Percentiles rank a stretch among this genome's conserved stretches.
Conservation (phyloP, 2,888 invertebrate species). For the Rhagophthalmus giganteus region DNA sequence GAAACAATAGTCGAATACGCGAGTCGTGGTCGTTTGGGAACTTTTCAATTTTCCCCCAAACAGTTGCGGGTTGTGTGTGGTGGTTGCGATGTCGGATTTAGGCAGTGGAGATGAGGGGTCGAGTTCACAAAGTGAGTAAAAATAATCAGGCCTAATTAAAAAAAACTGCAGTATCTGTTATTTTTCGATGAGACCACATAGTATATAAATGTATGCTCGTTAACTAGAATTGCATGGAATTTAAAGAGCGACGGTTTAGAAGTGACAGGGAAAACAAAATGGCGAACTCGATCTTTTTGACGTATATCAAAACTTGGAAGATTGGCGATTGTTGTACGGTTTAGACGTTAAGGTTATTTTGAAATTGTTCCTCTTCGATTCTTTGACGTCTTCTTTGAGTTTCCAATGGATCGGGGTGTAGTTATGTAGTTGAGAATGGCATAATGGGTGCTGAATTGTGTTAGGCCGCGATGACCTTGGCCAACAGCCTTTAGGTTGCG, state of each 20-base stretch:
- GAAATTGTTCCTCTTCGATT: too few species aligned
- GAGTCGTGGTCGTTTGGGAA: conserved; percentile 6
- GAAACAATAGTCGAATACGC: too few species aligned
- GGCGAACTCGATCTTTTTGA: conserved; percentile 12
- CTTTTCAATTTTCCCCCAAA: conserved; percentile 40
- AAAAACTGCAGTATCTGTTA: too few species aligned
- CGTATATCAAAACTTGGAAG: not conserved
- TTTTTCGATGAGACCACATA: not conserved
- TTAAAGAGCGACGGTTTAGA: conserved; percentile 8
- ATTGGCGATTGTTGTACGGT: too few species aligned
- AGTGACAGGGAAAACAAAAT: conserved; percentile 30
- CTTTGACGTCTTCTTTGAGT: too few species aligned
- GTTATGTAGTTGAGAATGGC: too few species aligned
- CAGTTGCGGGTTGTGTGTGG: conserved; percentile 53
- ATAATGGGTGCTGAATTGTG: conserved; percentile 45
- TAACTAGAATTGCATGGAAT: not conserved
- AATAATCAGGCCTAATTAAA: conserved; percentile 43
- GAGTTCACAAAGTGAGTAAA: conserved; percentile 77
- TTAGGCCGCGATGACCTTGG: conserved; percentile 55
- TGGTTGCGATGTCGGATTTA: conserved; percentile 73
- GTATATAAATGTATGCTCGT: not conserved
- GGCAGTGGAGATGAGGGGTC: conserved; percentile 79
- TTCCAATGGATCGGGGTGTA: too few species aligned
- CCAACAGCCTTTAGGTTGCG: conserved; percentile 54
- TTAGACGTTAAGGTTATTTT: too few species aligned